phyloP scores from a whole-genome alignment of 2,113 vertebrate species.

The Heteronetta atricapilla region DNA sequence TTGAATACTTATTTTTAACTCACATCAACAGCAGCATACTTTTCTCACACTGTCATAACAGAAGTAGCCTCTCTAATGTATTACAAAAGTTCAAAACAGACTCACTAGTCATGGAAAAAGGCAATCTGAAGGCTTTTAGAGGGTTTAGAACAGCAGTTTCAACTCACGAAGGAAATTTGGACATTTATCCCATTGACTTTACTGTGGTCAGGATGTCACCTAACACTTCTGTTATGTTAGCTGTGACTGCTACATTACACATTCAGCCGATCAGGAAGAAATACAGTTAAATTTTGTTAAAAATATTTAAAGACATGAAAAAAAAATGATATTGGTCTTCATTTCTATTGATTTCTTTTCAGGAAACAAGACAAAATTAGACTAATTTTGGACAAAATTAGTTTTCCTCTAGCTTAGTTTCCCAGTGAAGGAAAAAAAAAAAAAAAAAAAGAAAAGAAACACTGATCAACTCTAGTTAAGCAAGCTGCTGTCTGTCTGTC shows the following conservation, averaged over 20 bases:
- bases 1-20: conserved; percentile 8
- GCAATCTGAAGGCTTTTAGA: background rate
- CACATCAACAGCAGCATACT: background rate
- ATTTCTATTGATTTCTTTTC: background rate
- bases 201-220: background rate
- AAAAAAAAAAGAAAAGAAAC: too few species aligned
- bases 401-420: too few species aligned
- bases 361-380: background rate
- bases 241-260: background rate
- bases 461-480: too few species aligned
- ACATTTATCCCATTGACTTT: background rate
- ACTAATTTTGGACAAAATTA: background rate
- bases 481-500: too few species aligned
- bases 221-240: background rate
- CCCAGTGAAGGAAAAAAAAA: too few species aligned
- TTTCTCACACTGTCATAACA: background rate
- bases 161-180: background rate
- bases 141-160: background rate
- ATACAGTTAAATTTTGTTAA: background rate
- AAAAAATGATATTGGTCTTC: background rate
- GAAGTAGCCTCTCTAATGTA: background rate
- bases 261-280: background rate
- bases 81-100: conserved; percentile 1
- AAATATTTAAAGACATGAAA: background rate
- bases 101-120: background rate